Percentiles rank a stretch among this genome's conserved stretches.
phyloP scores from a whole-genome alignment of 2,113 vertebrate genomes.

The Laticauda laticaudata region DNA sequence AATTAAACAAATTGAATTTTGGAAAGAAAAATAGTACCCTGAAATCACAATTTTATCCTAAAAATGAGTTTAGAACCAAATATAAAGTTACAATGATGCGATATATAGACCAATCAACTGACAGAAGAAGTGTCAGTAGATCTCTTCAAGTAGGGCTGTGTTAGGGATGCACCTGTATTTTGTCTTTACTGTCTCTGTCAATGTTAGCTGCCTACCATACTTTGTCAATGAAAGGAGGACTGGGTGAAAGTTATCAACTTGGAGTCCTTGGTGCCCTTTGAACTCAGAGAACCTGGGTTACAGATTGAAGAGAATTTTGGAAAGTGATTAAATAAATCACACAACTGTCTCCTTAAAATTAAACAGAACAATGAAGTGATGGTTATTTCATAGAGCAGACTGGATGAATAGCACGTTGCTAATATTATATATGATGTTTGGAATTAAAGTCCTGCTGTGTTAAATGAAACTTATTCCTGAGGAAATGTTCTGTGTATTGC shows the following conservation, averaged over 20 bases:
- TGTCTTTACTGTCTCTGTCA: slow-evolving; percentile 68
- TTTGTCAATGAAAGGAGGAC: slow-evolving; percentile 70
- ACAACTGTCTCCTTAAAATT: slow-evolving; percentile 60
- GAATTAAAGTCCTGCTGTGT: neutral
- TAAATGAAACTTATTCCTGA: neutral
- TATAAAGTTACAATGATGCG: neutral
- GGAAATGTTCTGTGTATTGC: neutral
- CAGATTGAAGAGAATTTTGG: neutral
- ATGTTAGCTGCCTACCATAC: slow-evolving; percentile 79
- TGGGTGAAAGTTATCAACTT: slow-evolving; percentile 31
- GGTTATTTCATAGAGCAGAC: slow-evolving; percentile 56
- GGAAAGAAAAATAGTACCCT: slow-evolving; percentile 52
- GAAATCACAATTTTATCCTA: slow-evolving; percentile 41
- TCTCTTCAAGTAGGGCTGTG: slow-evolving; percentile 69
- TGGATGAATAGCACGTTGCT: slow-evolving; percentile 68
- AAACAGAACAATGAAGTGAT: slow-evolving; percentile 61
- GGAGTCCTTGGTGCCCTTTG: neutral
- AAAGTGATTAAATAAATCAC: slow-evolving; percentile 57
- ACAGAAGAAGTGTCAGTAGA: slow-evolving; percentile 72
- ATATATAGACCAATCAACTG: slow-evolving; percentile 32
- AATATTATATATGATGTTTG: slow-evolving; percentile 54
- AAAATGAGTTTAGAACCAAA: slow-evolving; percentile 43
- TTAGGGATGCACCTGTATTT: slow-evolving; percentile 78
- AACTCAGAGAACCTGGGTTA: neutral
- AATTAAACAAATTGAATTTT: slow-evolving; percentile 39